Evolutionary conservation across 2,797 vertebrate species (phyloP), one percentile per base, ranked within the genome.

Genomic region (Sebastes dallii): DNA sequence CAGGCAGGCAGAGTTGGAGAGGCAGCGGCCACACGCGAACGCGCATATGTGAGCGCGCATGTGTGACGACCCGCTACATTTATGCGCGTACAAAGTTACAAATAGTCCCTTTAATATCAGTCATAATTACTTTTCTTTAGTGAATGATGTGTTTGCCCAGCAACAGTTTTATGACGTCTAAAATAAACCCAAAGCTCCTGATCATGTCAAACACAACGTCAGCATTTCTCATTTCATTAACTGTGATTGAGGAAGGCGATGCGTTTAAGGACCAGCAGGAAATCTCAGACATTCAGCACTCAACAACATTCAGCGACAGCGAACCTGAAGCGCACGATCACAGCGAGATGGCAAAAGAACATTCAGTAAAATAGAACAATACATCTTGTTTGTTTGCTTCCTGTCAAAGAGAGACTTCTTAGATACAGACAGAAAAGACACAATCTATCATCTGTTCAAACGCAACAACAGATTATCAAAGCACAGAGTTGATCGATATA

Each of bases 391-490:
- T 14, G 34, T 34, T 34, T 34, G 34, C 46, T 75, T 75, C 60
- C 71, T 67, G 65, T 42, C 39, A 42, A 14, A 50, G 42, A 50
- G 42, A 50, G 42, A 50, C 42, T 42, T 42, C 13, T 42, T 50
- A 46, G 67, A 82, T 20, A 86, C 62, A 46, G 46, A 86, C 78
- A 66, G 22, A 18, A 50, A 50, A 60, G 7, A 69, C 60, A 72
- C 72, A 61, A 75, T 75, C 78, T 75, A 72, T 66, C 67, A 66
- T 68, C 91, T 92, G 88, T 92, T 92, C 85, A 92, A 88, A 81
- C 32, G 88, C 93, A 90, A 87, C 81, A 56, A 88, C 75, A 78
- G 66, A 83, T 86, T 60, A 78, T 83, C 86, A 91, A 86, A 91
- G 93, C 83, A 90, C 81, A 91, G 88, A 86, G 58, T 78, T 91